These are phyloP conservation scores for Reinhardtius hippoglossoides DNA, from an alignment of 2,113 vertebrate species.

Conservation along the genomic window DNA sequence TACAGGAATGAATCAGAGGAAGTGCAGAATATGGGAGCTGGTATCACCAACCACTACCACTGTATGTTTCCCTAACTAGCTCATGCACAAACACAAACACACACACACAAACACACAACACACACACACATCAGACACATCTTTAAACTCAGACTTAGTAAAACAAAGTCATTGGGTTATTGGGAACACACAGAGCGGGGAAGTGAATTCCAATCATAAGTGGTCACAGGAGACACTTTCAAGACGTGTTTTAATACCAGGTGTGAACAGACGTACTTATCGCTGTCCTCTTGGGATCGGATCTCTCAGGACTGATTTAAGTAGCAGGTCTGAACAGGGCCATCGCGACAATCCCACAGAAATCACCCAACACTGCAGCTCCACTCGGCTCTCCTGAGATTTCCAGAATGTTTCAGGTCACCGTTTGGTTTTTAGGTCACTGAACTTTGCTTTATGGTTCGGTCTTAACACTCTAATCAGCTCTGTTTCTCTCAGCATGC, in stretches of 20 bases:
- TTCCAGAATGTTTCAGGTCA: not conserved
- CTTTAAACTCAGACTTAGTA: too few species aligned
- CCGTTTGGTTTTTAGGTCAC: not conserved
- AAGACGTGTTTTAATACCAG: not conserved
- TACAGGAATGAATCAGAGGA: not conserved
- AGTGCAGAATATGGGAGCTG: not conserved
- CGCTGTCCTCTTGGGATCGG: not conserved
- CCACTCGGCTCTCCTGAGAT: too few species aligned
- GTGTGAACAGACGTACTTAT: not conserved
- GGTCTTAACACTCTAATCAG: not conserved
- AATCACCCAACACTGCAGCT: not conserved
- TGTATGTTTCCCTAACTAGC: not conserved
- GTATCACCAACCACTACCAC: not conserved
- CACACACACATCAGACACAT: too few species aligned
- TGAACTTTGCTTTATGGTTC: not conserved
- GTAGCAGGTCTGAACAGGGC: not conserved
- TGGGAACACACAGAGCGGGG: not conserved
- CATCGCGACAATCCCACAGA: too few species aligned
- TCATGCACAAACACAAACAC: too few species aligned
- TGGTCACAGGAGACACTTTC: not conserved
- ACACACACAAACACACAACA: too few species aligned
- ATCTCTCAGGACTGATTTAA: not conserved
- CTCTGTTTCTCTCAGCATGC: not conserved
- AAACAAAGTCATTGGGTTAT: too few species aligned
- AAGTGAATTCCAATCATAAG: not conserved